phyloP scores from a whole-genome alignment of 2,113 vertebrate species.

The Desmodus rotundus region DNA sequence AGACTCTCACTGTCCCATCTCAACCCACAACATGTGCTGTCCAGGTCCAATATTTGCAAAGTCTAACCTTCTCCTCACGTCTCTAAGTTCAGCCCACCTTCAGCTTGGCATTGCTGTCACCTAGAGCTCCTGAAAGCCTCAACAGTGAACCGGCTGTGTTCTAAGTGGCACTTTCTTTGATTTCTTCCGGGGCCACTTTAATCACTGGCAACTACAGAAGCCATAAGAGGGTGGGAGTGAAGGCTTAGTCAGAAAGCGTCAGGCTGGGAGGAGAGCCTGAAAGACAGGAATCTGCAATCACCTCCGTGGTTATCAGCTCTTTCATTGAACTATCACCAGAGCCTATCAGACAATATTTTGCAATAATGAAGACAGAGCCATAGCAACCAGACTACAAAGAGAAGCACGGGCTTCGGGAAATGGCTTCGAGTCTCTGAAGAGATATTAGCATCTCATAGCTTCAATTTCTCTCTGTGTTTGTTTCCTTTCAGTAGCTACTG shows the following conservation, averaged over 20 bases:
- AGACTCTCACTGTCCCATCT: not conserved
- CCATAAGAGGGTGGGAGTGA: constrained; percentile 4
- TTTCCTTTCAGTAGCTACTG: constrained; percentile 27
- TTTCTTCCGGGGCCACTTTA: not conserved
- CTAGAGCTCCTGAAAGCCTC: not conserved
- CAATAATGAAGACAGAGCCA: constrained; percentile 10
- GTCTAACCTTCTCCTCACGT: not conserved
- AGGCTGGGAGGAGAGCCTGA: not conserved
- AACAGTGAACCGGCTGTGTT: not conserved
- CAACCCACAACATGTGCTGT: not conserved
- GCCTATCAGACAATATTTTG: constrained; percentile 30
- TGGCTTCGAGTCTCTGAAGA: constrained; percentile 15
- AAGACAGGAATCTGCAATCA: not conserved
- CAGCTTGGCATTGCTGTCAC: not conserved
- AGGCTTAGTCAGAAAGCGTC: constrained; percentile 3
- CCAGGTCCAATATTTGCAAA: not conserved
- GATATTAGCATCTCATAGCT: constrained; percentile 18
- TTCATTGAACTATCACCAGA: constrained; percentile 21
- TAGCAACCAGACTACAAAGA: constrained; percentile 59
- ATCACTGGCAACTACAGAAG: constrained; percentile 4
- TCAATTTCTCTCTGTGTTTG: constrained; percentile 2
- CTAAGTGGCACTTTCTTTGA: not conserved
- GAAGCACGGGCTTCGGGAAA: constrained; percentile 18
- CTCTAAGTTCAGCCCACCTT: not conserved
- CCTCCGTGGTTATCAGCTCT: constrained; percentile 6